Base-by-base conservation (phyloP, 2,113 vertebrate genomes). In the Gymnorhina tibicen region DNA sequence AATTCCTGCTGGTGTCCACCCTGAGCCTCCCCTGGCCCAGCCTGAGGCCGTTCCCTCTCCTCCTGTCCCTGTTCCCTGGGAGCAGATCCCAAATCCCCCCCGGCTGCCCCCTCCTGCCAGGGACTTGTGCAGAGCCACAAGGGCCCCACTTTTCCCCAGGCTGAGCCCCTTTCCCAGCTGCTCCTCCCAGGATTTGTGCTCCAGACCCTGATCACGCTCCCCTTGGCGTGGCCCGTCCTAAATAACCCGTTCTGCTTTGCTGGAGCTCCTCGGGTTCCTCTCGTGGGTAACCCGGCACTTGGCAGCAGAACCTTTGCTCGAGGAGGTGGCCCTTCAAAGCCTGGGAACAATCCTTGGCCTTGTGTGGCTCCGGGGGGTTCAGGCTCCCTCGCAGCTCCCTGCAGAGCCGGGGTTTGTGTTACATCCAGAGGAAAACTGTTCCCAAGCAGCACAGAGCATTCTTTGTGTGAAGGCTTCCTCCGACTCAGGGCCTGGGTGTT, bases 401-500 rank as follows among this genome's bases (percentile, higher is more conserved):
- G 53, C 35, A 50, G 72, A 27, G 62, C 20, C 63, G 39, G 9
- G 47, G 4, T 6, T 44, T 41, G 21, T n/a, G 66, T 55, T 55
- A 55, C 39, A 50, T 4, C 12, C 21, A 42, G 39, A 66, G 10
- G 9, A n/a, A 72, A 85, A 33, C 20, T 19, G 7, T 39, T 60
- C 55, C 35, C 58, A 63, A 2, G 1, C 26, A 64, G 58, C 56
- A 88, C 67, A 73, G 67, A 75, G 53, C 27, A 24, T 39, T 44
- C 86, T 68, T 83, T 83, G 67, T 88, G 35, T 15, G 1, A 20
- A n/a, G 72, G 24, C 49, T 88, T 52, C 58, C 80, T 78, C 44
- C 7, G 19, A 3, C 5, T 30, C 9, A 0, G 27, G 27, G 24
- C n/a, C 47, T 76, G 32, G 12, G 9, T 53, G 46, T 68, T 52